Evolutionary conservation across 2,113 vertebrate species (phyloP), one percentile per base, ranked within the genome.

Genomic region (Rallus limicola): DNA sequence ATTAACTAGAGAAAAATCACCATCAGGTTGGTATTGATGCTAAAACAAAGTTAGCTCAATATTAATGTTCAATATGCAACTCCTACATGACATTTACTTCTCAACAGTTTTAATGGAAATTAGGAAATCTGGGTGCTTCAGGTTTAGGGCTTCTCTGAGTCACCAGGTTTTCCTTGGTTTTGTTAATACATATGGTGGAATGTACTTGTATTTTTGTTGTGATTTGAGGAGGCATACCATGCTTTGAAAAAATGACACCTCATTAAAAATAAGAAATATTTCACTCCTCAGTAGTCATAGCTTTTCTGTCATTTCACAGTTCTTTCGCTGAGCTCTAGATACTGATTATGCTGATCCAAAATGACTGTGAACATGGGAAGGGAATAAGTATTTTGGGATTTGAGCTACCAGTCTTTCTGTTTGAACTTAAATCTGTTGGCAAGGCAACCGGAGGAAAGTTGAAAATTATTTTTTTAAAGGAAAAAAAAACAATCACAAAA

Each of bases 191-290:
- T 38, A 8, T 3, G 0, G 53, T 53, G 33, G 29, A 80, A 5
- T 46, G 10, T 8, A 68, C 12, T 71, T 89, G 9, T 18, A 40
- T 67, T 81, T 76, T 62, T 79, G 6, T 50, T 75, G 89, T 64
- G 48, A 46, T 81, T 63, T 56, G 18, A 69, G 50, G 24, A 83
- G 18, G 10, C 33, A 74, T 5, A 44, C 8, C 17, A 26, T 14
- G 12, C 5, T 91, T 90, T 86, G 64, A 63, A 48, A 90, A 95
- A 91, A 84, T 65, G 26, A 56, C 18, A 78, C 4, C 50, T 87
- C 29, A 82, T 92, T 93, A 91, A 91, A 95, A 92, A 28, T 68
- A 78, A 76, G 62, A 91, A 79, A 82, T 76, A 82, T 38, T 92
- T 84, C 44, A 67, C 21, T 86, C 11, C 23, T 72, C 16, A n/a